These are phyloP conservation scores for Meriones unguiculatus DNA, from an alignment of 2,113 vertebrate species.

Conservation along the genomic window DNA sequence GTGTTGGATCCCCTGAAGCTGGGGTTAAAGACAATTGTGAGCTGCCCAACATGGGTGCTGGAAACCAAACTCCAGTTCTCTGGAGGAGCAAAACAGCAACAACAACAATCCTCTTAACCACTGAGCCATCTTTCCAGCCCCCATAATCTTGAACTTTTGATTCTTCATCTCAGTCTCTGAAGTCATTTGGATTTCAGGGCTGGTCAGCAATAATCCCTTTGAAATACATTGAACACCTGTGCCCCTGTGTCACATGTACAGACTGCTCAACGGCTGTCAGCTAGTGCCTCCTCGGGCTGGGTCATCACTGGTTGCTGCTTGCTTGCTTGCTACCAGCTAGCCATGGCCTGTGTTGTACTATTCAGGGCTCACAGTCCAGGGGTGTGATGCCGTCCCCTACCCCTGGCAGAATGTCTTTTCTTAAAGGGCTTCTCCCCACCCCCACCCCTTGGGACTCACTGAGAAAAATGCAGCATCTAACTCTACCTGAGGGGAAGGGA, in stretches of 20 bases:
- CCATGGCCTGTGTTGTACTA: too few relatives aligned
- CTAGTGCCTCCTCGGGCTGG: neutral
- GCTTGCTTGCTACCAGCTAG: too few relatives aligned
- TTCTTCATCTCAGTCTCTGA: neutral
- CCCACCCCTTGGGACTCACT: neutral
- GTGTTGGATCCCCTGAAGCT: neutral
- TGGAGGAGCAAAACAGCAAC: neutral
- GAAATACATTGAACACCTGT: neutral
- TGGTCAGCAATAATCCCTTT: neutral
- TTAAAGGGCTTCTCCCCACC: fast-evolving
- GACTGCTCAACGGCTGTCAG: neutral
- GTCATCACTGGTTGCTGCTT: neutral
- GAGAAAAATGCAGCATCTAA: neutral
- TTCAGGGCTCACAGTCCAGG: neutral
- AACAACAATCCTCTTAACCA: neutral
- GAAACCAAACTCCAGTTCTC: neutral
- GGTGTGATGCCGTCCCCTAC: neutral
- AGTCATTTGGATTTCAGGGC: neutral
- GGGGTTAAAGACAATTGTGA: neutral
- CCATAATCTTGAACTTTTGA: neutral
- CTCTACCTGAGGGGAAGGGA: neutral
- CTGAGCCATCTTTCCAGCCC: neutral
- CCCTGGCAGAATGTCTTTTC: neutral
- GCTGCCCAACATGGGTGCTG: neutral
- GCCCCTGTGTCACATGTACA: neutral